phyloP scores from a whole-genome alignment of 2,797 vertebrate species.

The Nothura maculosa region DNA sequence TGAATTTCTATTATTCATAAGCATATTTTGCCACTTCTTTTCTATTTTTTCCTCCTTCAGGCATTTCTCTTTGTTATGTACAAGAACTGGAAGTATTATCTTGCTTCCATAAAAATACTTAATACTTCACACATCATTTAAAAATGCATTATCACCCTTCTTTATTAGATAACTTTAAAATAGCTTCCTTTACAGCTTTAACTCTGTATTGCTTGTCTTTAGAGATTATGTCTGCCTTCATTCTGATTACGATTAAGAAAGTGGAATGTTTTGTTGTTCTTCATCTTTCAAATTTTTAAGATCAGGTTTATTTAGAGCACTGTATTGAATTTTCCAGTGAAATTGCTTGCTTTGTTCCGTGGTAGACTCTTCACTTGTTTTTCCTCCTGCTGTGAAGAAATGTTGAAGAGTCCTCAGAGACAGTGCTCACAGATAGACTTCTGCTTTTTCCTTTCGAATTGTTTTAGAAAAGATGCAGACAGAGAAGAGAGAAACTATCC shows the following conservation, averaged over 20 bases:
- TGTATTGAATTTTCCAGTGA: not conserved
- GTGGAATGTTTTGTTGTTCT: not conserved
- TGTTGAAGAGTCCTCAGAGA: not conserved
- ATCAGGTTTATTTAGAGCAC: not conserved
- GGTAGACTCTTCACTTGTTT: not conserved
- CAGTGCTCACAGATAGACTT: not conserved
- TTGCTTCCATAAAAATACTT: not conserved
- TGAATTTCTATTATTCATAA: conserved; percentile 1
- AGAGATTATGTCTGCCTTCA: not conserved
- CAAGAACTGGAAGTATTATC: not conserved
- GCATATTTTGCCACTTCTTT: not conserved
- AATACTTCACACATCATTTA: not conserved
- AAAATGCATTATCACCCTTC: not conserved
- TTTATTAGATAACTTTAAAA: conserved; percentile 2
- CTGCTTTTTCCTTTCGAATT: not conserved
- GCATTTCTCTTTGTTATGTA: not conserved
- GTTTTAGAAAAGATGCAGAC: not conserved
- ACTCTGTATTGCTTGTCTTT: not conserved
- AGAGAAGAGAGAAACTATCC: not conserved
- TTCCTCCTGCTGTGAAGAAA: not conserved
- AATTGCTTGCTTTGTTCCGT: not conserved
- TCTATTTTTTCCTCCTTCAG: not conserved
- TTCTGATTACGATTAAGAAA: not conserved
- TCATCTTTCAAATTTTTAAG: not conserved
- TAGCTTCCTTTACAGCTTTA: not conserved